A percentile compares a stretch with the other conserved stretches of the same genome.
phyloP scores from a whole-genome alignment of 2,113 vertebrate species.

The Hydropotes inermis region DNA sequence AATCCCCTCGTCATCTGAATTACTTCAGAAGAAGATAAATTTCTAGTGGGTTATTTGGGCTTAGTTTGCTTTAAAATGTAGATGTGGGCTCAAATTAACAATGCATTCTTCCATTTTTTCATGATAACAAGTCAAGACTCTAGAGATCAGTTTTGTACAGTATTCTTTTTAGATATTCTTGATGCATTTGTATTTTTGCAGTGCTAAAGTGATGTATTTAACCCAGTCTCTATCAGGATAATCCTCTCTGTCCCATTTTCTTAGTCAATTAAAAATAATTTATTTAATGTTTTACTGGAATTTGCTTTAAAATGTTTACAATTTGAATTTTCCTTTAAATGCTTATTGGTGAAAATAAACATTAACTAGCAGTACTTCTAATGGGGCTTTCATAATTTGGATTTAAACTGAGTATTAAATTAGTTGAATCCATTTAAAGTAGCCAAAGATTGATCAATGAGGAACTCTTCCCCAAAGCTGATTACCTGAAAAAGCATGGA shows the following conservation, averaged over 20 bases:
- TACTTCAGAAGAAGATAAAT: background rate
- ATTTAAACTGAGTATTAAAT: background rate
- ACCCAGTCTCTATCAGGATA: background rate
- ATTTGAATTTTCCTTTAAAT: background rate
- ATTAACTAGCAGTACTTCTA: background rate
- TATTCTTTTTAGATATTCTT: background rate
- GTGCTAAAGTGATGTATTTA: background rate
- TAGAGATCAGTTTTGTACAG: background rate
- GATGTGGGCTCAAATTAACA: background rate
- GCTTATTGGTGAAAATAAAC: background rate
- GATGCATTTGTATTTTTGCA: background rate
- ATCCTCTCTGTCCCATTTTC: background rate
- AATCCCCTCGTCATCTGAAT: background rate
- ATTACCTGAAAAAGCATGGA: background rate
- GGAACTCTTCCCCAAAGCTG: background rate
- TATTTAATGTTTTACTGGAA: background rate
- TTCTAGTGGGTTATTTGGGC: background rate
- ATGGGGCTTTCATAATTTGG: constrained; percentile 38
- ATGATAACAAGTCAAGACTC: background rate
- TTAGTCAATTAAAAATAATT: background rate
- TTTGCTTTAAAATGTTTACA: background rate
- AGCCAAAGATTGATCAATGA: background rate
- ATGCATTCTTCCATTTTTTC: background rate
- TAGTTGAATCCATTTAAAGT: constrained; percentile 1
- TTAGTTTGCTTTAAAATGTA: background rate